Evolutionary conservation across 2,888 invertebrate species (phyloP), one percentile per base, ranked within the genome.

Genomic region (Nomada ruficornis): DNA sequence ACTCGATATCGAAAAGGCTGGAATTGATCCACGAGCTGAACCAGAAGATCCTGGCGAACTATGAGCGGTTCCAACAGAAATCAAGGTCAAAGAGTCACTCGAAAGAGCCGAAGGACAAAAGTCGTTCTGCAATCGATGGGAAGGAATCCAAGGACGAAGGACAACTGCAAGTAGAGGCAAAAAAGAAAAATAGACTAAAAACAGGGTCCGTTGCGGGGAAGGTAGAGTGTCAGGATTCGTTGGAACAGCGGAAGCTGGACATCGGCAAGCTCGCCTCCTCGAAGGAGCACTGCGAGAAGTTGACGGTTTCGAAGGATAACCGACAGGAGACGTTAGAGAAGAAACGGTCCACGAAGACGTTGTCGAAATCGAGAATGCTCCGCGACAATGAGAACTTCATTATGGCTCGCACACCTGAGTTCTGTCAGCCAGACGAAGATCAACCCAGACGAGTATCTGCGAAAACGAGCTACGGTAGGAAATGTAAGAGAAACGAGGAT

Each of bases 1-100:
- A 93, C 73, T 93, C 93, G 18, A 92, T 94, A 44, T 89, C 93
- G 0, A 92, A 93, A 67, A 87, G 94, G 13, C 79, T 93, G 4
- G 91, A 92, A 63, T 77, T 94, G 52, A 93, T 94, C 13, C 92
- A 93, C 76, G 93, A 94, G 60, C 78, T 94, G 36, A 94, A 94
- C 82, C 92, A 91, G 44, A 93, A 93, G 85, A 93, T 94, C 26
- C 83, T 93, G 2, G 90, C 91, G 3, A 94, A 92, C 76, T 91
- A 92, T 74, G 93, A 93, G 63, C 90, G 89, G 36, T 92, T 93
- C 65, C 93, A 93, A 52, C 90, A 91, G 26, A 92, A 88, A 47
- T 91, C 92, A 0, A 91, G 89, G 80, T 86, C 67, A 4, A 74
- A 89, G 18, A 70, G 10, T n/a, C 86, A 88, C 26, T 50, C 75